Evolutionary conservation across 2,113 vertebrate genomes (phyloP).

Genomic region (Macquaria australasica): DNA sequence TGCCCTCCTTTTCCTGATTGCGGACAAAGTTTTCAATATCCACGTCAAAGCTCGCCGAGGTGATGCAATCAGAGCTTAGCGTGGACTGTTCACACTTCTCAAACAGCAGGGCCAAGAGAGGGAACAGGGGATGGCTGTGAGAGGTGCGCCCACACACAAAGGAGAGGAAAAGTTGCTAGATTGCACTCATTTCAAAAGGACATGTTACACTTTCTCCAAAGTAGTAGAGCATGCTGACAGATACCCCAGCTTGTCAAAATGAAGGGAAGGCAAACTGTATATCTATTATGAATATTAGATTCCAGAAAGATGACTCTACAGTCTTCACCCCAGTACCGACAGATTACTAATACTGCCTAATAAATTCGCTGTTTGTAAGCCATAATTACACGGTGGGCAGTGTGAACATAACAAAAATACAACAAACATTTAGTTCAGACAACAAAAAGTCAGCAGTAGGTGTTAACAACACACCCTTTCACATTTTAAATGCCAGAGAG

Average conservation of each 20-base stretch:
- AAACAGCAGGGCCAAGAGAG: slow-evolving; percentile 95
- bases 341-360: neutral
- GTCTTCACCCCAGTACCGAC: neutral
- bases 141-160: neutral
- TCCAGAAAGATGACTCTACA: neutral
- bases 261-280: neutral
- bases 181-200: neutral
- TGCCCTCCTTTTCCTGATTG: slow-evolving; percentile 96
- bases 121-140: slow-evolving; percentile 94
- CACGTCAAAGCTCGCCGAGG: slow-evolving; percentile 96
- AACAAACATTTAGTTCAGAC: neutral
- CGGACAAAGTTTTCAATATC: slow-evolving; percentile 98
- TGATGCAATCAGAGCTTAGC: slow-evolving; percentile 96
- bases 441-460: neutral
- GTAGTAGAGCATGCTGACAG: neutral
- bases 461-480: neutral
- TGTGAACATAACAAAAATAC: neutral
- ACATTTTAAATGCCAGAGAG: neutral
- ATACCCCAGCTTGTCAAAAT: neutral
- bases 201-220: neutral
- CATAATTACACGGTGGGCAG: neutral
- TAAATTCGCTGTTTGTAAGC: neutral
- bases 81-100: slow-evolving; percentile 98
- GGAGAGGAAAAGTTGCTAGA: neutral
- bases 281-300: neutral